Base-by-base conservation (phyloP, 2,888 invertebrate genomes). In the Drosophila engyochracea region DNA sequence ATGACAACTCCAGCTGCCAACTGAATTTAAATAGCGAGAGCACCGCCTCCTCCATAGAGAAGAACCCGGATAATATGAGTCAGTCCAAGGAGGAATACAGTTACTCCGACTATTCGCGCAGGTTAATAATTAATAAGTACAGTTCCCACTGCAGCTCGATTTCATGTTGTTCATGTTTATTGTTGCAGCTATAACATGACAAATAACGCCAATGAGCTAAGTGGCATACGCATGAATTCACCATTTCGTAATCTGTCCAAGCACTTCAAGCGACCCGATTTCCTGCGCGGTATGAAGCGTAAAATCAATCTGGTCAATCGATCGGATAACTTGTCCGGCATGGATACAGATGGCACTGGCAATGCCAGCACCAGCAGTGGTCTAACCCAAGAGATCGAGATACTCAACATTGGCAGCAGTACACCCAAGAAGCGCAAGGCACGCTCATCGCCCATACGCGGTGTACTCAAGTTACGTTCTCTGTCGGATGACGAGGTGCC, bases 311-410 rank as follows among this genome's bases (percentile, higher is more conserved):
- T 95, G 55, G 86, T 91, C 14, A 92, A 92, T 83, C 92, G 92
- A 16, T 91, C 91, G 19, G 93, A 93, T 68, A 91, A 85, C 57
- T 89, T 81, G 49, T 91, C 91, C 25, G 87, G 90, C 53, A 83
- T 87, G 61, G 92, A 92, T 47, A 94, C 94, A 41, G 93, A 93
- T 65, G 94, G 93, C 37, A 94, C 94, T 47, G 94, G 94, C 68
- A 95, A 95, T 64, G 96, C 96, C 0, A 95, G 94, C 83, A 95
- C 96, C 0, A 94, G 94, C 85, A 96, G 96, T 52, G 96, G 96
- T 0, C 93, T 96, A 3, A 96, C 96, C 4, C 96, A 96, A 85
- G 96, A 96, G 91, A 96, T 96, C 47, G 94, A 95, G 92, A 94
- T 95, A 0, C 91, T 96, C 69, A 96, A 96, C 76, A 94, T 96